Evolutionary conservation across 1,140 invertebrate species (phyloP).

Genomic region (Phenacoccus solenopsis): DNA sequence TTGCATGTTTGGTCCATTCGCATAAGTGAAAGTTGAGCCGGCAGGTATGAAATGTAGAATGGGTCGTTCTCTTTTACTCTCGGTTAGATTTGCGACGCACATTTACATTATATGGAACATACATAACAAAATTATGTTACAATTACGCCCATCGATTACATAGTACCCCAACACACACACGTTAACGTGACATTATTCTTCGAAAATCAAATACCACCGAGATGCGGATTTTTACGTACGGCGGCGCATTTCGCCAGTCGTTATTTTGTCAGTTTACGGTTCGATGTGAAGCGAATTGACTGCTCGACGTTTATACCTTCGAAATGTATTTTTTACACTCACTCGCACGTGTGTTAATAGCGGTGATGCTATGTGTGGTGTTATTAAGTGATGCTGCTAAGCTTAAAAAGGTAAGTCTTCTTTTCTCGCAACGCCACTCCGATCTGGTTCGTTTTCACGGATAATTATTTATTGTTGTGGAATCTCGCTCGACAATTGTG

Average conservation of each 20-base stretch:
- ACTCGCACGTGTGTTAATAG: background rate
- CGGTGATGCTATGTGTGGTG: background rate
- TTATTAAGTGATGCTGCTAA: background rate
- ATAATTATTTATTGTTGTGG: too few species aligned
- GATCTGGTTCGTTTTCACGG: too few species aligned
- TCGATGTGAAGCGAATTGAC: background rate
- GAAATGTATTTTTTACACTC: background rate
- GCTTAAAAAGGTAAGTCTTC: background rate
- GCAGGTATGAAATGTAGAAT: constrained; percentile 4
- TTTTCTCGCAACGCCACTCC: too few species aligned
- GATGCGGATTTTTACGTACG: background rate
- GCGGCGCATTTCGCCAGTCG: background rate
- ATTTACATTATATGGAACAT: constrained; percentile 7
- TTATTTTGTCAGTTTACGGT: background rate
- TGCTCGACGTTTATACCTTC: background rate
- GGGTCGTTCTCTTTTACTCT: background rate
- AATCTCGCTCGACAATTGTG: too few species aligned
- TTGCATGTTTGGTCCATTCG: background rate
- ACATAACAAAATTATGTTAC: constrained; percentile 6
- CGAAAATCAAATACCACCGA: background rate
- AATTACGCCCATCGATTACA: constrained; percentile 14
- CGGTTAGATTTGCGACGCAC: background rate
- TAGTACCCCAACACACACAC: background rate
- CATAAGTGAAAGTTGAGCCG: constrained; percentile 8
- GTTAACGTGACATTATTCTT: background rate